Base-by-base conservation (phyloP, 2,888 invertebrate genomes). In the Psococerastis gibbosa region DNA sequence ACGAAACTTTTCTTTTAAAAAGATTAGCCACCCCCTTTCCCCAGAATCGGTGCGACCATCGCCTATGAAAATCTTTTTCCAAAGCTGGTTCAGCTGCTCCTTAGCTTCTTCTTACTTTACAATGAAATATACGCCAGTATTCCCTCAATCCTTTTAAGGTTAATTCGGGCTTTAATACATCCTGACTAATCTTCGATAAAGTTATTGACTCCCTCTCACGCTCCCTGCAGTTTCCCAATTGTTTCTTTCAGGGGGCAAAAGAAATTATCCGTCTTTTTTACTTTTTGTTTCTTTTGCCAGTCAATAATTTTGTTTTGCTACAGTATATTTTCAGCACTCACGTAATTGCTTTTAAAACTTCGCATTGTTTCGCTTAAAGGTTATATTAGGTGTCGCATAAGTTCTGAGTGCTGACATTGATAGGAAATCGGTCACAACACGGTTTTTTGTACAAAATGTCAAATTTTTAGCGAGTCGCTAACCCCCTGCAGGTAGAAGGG, bases 181-280 rank as follows among this genome's bases (percentile, higher is more conserved):
- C 38, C 38, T 38, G 38, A 38, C 38, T 38, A 38, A 38, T 38
- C 38, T 38, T 38, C 38, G 38, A 38, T 38, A 38, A 38, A 38
- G 38, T 38, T 38, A 38, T 38, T 38, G 38, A 38, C 38, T 38
- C 38, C 20, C 16, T 38, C 20, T 15, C 38, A 20, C 38, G 27
- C 27, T 11, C n/a, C n/a, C n/a, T n/a, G n/a, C n/a, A n/a, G n/a
- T 27, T 27, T 27, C 11, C 27, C 27, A 27, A 27, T 27, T 27
- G 27, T 27, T 27, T 27, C 11, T 27, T 27, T 27, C n/a, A n/a
- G 9, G 31, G n/a, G 31, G 9, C 31, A 11, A 31, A n/a, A n/a
- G n/a, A 31, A 31, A 31, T 9, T 31, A 11, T 31, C 31, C 31
- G 9, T 31, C n/a, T 31, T 31, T 31, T 31, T 31, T 31, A 11